phyloP scores from a whole-genome alignment of 2,888 invertebrate species.

The Girardia tigrina region DNA sequence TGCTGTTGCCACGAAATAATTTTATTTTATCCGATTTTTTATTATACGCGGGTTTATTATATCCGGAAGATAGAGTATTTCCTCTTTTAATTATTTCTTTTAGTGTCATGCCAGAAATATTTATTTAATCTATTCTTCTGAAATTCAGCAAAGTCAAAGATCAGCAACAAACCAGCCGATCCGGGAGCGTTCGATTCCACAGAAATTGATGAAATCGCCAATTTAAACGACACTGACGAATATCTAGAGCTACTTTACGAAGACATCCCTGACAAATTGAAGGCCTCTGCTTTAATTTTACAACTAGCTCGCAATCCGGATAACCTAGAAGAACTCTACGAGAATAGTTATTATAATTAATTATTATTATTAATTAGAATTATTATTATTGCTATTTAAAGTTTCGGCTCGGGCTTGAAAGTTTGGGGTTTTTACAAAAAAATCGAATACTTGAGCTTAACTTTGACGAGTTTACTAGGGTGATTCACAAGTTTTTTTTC shows the following conservation, averaged over 20 bases:
- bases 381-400: not conserved
- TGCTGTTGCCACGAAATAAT: no score
- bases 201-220: constrained; percentile 36
- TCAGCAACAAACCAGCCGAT: constrained; percentile 35
- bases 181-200: constrained; percentile 35
- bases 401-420: no score
- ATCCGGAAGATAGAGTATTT: no score
- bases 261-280: constrained; percentile 68
- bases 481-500: no score
- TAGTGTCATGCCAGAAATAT: no score
- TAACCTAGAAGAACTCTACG: constrained; percentile 76
- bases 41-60: no score
- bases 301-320: constrained; percentile 81
- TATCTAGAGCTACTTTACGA: constrained; percentile 92
- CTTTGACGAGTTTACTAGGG: no score
- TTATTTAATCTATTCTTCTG: no score
- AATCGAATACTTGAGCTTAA: no score
- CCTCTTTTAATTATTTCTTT: no score
- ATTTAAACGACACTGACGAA: constrained; percentile 55
- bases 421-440: no score
- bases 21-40: no score
- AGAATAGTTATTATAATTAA: constrained; percentile 65
- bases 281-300: constrained; percentile 73
- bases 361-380: constrained; percentile 15
- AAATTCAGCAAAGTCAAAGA: constrained; percentile 33